Conservation (phyloP, 2,797 vertebrate species). For the Acipenser oxyrinchus region DNA sequence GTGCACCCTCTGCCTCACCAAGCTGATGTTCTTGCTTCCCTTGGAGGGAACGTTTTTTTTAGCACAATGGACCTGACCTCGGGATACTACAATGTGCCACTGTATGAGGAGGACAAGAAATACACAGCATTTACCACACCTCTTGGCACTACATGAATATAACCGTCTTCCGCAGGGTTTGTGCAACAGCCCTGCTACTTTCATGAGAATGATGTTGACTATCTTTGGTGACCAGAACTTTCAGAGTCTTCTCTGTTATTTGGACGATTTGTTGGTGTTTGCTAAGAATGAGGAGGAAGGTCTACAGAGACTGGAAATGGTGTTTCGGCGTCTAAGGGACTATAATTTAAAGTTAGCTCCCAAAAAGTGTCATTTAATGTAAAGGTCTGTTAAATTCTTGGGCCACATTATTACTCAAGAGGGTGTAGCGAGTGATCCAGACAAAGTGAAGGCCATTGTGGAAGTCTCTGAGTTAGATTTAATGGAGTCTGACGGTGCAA, state of each 20-base stretch:
- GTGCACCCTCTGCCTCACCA: too few relatives aligned
- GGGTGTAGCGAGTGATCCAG: conserved; percentile 11
- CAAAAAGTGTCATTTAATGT: conserved; percentile 13
- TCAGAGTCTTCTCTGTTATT: not conserved
- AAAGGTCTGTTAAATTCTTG: conserved; percentile 13
- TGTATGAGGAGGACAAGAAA: conserved; percentile 1
- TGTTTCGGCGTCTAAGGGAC: not conserved
- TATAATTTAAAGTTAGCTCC: not conserved
- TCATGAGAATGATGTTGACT: not conserved
- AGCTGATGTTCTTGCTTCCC: too few relatives aligned
- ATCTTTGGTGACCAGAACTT: conserved; percentile 5
- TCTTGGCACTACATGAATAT: not conserved
- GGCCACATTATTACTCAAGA: conserved; percentile 14
- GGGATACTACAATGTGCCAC: not conserved
- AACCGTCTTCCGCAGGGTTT: conserved; percentile 2
- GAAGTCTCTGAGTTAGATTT: not conserved
- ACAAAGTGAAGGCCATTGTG: conserved; percentile 14
- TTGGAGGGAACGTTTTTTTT: too few relatives aligned
- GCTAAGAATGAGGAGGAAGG: not conserved
- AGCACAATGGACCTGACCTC: too few relatives aligned
- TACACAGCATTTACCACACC: conserved; percentile 4
- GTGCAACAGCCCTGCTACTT: not conserved
- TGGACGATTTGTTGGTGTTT: conserved; percentile 7
- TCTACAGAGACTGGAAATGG: too few relatives aligned
- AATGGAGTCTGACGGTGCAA: conserved; percentile 3